phyloP scores from a whole-genome alignment of 2,113 vertebrate species.

The Chionomys nivalis region DNA sequence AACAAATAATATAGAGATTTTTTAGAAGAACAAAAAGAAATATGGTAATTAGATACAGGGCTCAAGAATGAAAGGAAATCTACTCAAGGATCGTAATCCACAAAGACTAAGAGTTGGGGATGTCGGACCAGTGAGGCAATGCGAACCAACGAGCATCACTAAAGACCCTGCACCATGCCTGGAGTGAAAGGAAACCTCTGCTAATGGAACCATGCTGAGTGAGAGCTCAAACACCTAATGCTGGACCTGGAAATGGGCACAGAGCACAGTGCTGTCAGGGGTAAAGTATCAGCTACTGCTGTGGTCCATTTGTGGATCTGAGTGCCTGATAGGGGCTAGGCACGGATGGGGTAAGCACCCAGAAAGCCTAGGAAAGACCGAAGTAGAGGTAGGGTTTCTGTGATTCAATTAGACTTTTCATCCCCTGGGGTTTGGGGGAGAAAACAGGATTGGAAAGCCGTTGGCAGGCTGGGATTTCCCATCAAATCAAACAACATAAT shows the following conservation, averaged over 20 bases:
- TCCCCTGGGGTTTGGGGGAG: rapidly evolving
- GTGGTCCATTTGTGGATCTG: not conserved
- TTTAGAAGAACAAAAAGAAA: not conserved
- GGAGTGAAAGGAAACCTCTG: not conserved
- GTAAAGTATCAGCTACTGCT: not conserved
- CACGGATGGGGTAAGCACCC: not conserved
- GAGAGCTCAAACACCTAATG: not conserved
- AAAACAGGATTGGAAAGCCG: not conserved
- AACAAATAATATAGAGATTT: not conserved
- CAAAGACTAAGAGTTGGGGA: not conserved
- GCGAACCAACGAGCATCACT: not conserved
- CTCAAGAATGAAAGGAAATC: not conserved
- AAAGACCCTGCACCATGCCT: not conserved
- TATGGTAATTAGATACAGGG: not conserved
- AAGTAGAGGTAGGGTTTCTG: not conserved
- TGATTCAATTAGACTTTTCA: not conserved
- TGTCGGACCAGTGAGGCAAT: not conserved
- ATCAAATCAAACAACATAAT: not conserved
- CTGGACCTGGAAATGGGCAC: not conserved
- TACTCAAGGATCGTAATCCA: not conserved
- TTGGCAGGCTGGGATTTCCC: not conserved
- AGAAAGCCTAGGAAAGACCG: not conserved
- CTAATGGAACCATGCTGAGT: not conserved
- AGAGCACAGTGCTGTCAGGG: not conserved
- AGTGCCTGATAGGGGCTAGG: not conserved